Conservation (phyloP, 2,797 vertebrate species). For the Syngnathus rostellatus region DNA sequence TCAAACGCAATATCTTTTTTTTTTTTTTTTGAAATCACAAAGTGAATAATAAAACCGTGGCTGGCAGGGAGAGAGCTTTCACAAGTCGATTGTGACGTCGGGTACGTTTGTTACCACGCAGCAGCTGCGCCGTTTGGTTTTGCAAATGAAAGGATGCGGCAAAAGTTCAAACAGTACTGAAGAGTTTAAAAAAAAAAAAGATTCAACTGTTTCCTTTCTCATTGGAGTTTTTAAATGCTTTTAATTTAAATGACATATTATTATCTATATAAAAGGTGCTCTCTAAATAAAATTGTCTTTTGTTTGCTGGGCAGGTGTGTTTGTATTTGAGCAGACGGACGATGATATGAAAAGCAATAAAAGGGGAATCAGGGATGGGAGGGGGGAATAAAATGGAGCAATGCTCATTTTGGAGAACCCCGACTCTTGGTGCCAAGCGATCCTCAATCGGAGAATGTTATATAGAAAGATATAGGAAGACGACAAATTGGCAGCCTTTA, state of each 20-base stretch:
- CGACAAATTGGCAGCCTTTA: neutral
- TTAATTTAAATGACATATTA: too few relatives aligned
- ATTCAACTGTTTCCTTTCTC: too few relatives aligned
- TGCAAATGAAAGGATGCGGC: neutral
- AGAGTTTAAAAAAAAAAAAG: too few relatives aligned
- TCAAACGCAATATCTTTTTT: conserved; percentile 21
- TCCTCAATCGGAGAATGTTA: neutral
- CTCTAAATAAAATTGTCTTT: too few relatives aligned
- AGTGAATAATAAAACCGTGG: conserved; percentile 33
- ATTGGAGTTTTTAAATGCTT: too few relatives aligned
- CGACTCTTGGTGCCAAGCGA: neutral
- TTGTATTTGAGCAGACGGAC: neutral
- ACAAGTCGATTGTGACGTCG: conserved; percentile 8
- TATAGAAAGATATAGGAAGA: too few relatives aligned
- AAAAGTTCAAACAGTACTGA: neutral
- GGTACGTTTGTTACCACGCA: neutral
- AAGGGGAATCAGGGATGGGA: neutral
- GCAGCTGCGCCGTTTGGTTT: conserved; percentile 10
- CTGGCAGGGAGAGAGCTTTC: conserved; percentile 11
- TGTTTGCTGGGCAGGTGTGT: neutral
- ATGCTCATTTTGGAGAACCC: neutral
- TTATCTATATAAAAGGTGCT: too few relatives aligned
- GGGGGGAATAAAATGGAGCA: neutral
- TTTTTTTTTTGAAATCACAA: conserved; percentile 29
- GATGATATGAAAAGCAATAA: neutral